A percentile compares a stretch with the other conserved stretches of the same genome.
phyloP scores from a whole-genome alignment of 2,113 vertebrate genomes.

The Zonotrichia leucophrys region DNA sequence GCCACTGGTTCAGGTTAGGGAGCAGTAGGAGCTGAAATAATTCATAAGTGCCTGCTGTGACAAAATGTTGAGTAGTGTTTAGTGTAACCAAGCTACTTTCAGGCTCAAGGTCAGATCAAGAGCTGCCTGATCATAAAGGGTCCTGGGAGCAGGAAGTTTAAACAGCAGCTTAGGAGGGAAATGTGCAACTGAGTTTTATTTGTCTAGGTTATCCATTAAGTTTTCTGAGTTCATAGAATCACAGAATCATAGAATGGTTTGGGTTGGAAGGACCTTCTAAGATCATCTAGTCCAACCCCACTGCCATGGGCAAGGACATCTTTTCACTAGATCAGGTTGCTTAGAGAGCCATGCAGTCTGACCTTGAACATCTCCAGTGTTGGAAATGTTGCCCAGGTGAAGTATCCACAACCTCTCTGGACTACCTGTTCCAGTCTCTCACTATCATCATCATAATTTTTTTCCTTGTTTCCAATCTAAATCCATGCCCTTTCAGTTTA shows the following conservation, averaged over 20 bases:
- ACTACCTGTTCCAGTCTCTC: not conserved
- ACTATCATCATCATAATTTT: not conserved
- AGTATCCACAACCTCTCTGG: not conserved
- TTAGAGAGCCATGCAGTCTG: accelerated
- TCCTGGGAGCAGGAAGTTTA: not conserved
- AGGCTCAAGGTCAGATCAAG: not conserved
- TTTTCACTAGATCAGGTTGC: not conserved
- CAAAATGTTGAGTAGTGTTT: not conserved
- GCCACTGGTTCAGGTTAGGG: not conserved
- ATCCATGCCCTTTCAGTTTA: not conserved
- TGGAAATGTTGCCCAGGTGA: not conserved
- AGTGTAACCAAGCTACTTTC: not conserved
- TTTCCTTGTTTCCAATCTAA: not conserved
- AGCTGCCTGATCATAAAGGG: not conserved
- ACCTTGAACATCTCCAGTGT: not conserved
- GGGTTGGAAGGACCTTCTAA: not conserved
- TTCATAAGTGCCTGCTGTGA: not conserved
- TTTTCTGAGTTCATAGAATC: not conserved
- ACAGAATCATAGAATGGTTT: not conserved
- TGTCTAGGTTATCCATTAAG: not conserved
- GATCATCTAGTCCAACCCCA: not conserved
- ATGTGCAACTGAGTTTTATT: not conserved
- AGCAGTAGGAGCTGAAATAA: not conserved
- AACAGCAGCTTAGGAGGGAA: not conserved
- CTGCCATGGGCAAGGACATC: not conserved